phyloP scores from a whole-genome alignment of 2,888 invertebrate genomes.

The Orchesella flavescens region DNA sequence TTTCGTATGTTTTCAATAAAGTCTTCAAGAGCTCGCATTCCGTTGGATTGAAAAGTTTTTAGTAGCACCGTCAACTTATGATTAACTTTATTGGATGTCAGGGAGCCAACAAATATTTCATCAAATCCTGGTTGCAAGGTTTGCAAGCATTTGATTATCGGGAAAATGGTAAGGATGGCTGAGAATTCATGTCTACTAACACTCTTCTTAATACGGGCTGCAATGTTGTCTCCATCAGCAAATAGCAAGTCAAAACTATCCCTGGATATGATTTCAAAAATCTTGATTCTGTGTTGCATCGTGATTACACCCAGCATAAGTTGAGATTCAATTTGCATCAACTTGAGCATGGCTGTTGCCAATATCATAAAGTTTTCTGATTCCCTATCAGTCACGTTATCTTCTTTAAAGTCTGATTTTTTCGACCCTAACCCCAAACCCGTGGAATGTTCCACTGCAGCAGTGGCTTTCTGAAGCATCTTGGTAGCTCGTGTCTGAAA shows the following conservation, averaged over 20 bases:
- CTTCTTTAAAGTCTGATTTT: constrained; percentile 76
- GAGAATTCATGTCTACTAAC: constrained; percentile 86
- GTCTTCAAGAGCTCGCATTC: constrained; percentile 91
- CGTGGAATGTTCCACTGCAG: constrained; percentile 87
- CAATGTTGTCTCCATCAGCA: constrained; percentile 89
- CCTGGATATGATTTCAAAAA: constrained; percentile 87
- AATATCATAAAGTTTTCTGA: constrained; percentile 88
- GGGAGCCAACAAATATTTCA: constrained; percentile 83
- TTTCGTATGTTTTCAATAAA: constrained; percentile 90
- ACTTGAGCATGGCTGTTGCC: constrained; percentile 86
- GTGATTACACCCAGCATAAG: constrained; percentile 90
- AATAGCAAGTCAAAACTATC: constrained; percentile 90
- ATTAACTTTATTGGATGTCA: constrained; percentile 79
- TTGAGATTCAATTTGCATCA: constrained; percentile 90
- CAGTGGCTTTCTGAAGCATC: constrained; percentile 85
- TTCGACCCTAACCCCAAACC: constrained; percentile 75
- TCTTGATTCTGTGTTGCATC: constrained; percentile 84
- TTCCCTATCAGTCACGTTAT: constrained; percentile 84
- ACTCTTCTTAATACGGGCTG: constrained; percentile 83
- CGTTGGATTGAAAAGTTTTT: constrained; percentile 74
- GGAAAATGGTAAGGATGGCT: constrained; percentile 86
- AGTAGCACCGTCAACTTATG: constrained; percentile 68
- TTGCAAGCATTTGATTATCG: constrained; percentile 85
- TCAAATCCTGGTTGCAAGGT: constrained; percentile 87
- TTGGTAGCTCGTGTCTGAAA: constrained; percentile 86